Base-by-base conservation (phyloP, 2,888 invertebrate genomes). In the Fissipunctia ypsillon region DNA sequence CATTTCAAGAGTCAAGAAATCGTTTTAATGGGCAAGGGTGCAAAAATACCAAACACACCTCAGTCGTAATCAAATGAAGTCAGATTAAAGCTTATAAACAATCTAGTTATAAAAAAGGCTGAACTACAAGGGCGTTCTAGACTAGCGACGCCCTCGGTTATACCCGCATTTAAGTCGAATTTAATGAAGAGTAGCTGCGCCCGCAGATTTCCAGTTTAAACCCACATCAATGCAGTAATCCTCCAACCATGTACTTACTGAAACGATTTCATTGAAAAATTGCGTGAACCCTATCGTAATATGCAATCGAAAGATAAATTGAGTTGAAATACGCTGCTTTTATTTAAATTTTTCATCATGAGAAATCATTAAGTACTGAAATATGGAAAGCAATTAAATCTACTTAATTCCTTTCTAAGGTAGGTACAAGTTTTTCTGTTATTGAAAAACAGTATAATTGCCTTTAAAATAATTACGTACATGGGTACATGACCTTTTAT, bases 181-280 rank as follows among this genome's bases (percentile, higher is more conserved):
- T 84, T 83, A 81, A 84, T 83, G 74, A 81, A 73, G 64, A 83
- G 74, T 71, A 74, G 68, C 71, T 76, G 50, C 66, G 52, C 63
- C 52, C 41, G 57, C 75, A 72, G 69, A 78, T 74, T 70, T 74
- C 22, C 59, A 60, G 60, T 69, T 50, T 66, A 61, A 57, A 68
- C 73, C 12, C 68, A 61, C 75, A 69, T 73, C 41, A 61, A 72
- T 72, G 76, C 28, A 43, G 59, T 81, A 81, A 83, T 78, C 84
- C 81, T 69, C 50, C 31, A 59, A 50, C 52, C 48, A 50, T 69
- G 59, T 66, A 66, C 68, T 72, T 72, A 66, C 52, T 56, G 31
- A 60, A 83, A 60, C 60, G 71, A 69, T 77, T 80, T 59, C 41
- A 72, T 67, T 72, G 60, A 83, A 74, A 69, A 65, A 64, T 65